A percentile compares a stretch with the other conserved stretches of the same genome.
Conservation (phyloP, 2,888 invertebrate genomes). For the Ceriagrion tenellum region DNA sequence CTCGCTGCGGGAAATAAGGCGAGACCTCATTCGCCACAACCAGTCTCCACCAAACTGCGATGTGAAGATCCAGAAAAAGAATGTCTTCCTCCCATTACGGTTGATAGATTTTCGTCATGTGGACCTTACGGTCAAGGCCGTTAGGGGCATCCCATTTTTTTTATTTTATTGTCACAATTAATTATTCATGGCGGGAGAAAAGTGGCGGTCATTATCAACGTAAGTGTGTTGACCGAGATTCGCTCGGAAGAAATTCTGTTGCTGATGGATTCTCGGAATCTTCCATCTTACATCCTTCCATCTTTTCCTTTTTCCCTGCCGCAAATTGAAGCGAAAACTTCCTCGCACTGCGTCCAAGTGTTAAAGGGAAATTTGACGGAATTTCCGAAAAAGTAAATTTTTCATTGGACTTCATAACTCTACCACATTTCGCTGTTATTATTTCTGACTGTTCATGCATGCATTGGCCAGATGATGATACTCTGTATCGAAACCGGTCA, state of each 20-base stretch:
- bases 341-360: too few species aligned
- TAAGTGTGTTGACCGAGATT: neutral
- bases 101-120: neutral
- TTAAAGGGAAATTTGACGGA: too few species aligned
- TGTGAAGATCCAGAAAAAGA: neutral
- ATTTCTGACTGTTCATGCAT: too few species aligned
- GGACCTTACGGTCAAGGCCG: slow-evolving; percentile 17
- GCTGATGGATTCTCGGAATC: neutral
- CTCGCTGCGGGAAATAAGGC: neutral
- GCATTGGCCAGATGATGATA: too few species aligned
- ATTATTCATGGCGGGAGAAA: neutral
- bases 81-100: neutral
- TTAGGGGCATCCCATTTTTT: neutral
- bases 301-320: too few species aligned
- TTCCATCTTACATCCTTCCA: neutral
- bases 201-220: neutral
- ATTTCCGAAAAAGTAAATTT: too few species aligned
- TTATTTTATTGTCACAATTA: neutral
- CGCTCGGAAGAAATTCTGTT: neutral
- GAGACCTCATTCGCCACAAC: slow-evolving; percentile 14
- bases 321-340: too few species aligned
- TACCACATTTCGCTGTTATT: too few species aligned
- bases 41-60: neutral
- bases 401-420: too few species aligned
- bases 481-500: too few species aligned